Evolutionary conservation across 2,113 vertebrate genomes (phyloP).

Genomic region (Ginglymostoma cirratum): DNA sequence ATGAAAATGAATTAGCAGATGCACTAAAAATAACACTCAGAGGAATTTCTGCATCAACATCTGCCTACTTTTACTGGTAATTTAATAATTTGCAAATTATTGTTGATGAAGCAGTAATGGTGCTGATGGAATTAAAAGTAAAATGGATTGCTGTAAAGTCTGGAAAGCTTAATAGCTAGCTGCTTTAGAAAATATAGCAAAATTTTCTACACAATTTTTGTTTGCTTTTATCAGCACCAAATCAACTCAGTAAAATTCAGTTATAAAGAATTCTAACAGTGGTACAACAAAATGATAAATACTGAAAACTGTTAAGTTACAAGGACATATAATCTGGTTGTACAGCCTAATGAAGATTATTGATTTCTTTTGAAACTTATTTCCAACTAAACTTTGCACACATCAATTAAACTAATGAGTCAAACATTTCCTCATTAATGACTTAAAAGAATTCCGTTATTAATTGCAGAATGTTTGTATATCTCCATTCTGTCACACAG

Average conservation of each 20-base stretch:
- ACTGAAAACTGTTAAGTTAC: no score
- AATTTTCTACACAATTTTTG: not conserved
- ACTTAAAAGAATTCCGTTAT: not conserved
- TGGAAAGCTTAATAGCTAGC: not conserved
- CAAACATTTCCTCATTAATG: not conserved
- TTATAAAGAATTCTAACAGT: no score
- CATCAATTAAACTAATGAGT: not conserved
- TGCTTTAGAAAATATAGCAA: not conserved
- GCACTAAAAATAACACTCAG: not conserved
- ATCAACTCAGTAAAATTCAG: no score
- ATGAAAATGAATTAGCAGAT: not conserved
- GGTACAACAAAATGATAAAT: no score
- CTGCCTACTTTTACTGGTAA: not conserved
- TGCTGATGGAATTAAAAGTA: not conserved
- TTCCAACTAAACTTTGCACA: not conserved
- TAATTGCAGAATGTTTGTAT: not conserved
- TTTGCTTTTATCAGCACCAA: no score
- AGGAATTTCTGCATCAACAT: not conserved
- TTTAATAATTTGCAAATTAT: not conserved
- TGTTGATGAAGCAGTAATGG: not conserved
- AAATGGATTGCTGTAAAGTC: not conserved
- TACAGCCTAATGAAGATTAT: not conserved
- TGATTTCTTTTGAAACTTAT: not conserved
- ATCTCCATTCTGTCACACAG: not conserved
- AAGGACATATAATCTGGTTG: no score